A percentile compares a stretch with the other conserved stretches of the same genome.
phyloP scores from a whole-genome alignment of 2,113 vertebrate species.

The Hippolais icterina region DNA sequence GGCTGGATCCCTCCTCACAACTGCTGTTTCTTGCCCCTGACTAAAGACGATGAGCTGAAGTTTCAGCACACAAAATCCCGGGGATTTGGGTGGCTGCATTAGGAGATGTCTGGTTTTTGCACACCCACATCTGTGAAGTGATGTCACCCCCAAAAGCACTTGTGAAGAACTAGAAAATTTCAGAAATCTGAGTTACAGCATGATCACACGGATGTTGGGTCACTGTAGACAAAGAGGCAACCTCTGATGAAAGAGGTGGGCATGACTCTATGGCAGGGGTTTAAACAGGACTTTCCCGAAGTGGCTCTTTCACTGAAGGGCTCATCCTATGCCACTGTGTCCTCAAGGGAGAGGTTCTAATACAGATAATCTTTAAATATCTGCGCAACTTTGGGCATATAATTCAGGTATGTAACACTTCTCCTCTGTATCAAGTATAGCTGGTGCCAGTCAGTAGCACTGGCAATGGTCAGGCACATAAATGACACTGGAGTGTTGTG shows the following conservation, averaged over 20 bases:
- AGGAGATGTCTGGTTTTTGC: not conserved
- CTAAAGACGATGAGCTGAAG: not conserved
- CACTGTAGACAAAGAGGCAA: not conserved
- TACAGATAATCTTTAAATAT: not conserved
- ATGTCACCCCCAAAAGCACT: not conserved
- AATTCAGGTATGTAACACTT: not conserved
- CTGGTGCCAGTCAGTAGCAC: rapidly evolving
- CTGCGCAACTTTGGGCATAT: not conserved
- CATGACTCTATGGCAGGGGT: rapidly evolving
- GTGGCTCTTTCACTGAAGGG: not conserved
- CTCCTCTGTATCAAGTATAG: not conserved
- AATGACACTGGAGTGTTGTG: not conserved
- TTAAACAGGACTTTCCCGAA: not conserved
- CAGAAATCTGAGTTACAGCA: not conserved
- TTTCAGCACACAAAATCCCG: not conserved
- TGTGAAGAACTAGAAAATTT: not conserved
- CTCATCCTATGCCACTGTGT: not conserved
- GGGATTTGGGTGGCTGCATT: not conserved
- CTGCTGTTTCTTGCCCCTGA: not conserved
- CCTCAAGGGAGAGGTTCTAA: rapidly evolving
- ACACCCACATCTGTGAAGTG: not conserved
- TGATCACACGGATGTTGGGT: not conserved
- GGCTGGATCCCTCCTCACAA: not conserved
- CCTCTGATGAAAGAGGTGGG: not conserved
- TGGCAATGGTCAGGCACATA: not conserved